These are phyloP conservation scores for Prunella strophiata DNA, from an alignment of 2,797 vertebrate species.

Conservation along the genomic window DNA sequence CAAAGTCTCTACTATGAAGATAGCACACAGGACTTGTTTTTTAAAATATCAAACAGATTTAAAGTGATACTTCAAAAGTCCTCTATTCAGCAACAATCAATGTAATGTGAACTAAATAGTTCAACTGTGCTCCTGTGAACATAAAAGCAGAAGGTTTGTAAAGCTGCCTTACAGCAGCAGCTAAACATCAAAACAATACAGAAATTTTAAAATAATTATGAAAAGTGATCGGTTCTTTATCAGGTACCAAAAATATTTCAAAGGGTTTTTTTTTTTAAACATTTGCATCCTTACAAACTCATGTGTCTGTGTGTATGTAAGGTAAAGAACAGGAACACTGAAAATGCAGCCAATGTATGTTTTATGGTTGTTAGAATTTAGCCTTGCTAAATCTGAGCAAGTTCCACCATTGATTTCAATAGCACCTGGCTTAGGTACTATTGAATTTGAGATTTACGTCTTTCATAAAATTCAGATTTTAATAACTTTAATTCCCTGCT, in stretches of 20 bases:
- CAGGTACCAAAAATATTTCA: not conserved
- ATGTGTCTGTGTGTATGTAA: not conserved
- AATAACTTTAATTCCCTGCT: constrained; percentile 39
- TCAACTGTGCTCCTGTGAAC: not conserved
- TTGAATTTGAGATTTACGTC: constrained; percentile 41
- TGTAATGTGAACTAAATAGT: not conserved
- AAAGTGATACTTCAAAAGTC: constrained; percentile 35
- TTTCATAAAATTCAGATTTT: constrained; percentile 44
- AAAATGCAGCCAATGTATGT: not conserved
- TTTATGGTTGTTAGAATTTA: not conserved
- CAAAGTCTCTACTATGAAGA: not conserved
- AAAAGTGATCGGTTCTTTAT: not conserved
- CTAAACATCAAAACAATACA: not conserved
- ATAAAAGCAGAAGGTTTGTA: not conserved
- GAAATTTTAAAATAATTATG: not conserved
- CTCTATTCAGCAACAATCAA: not conserved
- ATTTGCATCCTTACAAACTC: not conserved
- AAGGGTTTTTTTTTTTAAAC: not conserved
- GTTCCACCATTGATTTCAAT: not conserved
- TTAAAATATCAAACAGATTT: constrained; percentile 29
- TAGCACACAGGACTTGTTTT: not conserved
- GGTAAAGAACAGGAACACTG: not conserved
- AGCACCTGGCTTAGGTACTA: constrained; percentile 9
- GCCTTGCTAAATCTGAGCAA: not conserved
- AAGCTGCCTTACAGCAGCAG: not conserved